A percentile compares a stretch with the other conserved stretches of the same genome.
phyloP scores from a whole-genome alignment of 2,888 invertebrate genomes.

The Chorisops tibialis region DNA sequence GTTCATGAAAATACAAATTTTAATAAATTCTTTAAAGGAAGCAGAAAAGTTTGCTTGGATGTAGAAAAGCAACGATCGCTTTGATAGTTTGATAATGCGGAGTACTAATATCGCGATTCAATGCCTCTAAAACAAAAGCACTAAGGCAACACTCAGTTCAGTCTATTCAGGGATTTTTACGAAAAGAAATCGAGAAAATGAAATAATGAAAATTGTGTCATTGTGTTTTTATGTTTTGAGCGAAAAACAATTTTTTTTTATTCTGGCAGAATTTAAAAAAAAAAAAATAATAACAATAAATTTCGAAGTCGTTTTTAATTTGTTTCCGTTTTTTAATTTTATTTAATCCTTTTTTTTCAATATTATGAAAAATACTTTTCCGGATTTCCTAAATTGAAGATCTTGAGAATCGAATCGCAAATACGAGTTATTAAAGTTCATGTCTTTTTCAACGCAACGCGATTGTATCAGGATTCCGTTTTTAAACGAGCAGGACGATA shows the following conservation, averaged over 20 bases:
- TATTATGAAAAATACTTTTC: too few species aligned
- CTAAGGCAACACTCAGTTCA: too few species aligned
- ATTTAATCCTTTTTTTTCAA: too few species aligned
- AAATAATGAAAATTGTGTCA: neutral
- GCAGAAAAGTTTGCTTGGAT: too few species aligned
- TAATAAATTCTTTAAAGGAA: too few species aligned
- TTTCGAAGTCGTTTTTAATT: slow-evolving; percentile 13
- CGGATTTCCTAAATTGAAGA: neutral
- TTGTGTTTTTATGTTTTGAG: slow-evolving; percentile 18
- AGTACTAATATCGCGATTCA: too few species aligned
- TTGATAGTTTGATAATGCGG: too few species aligned
- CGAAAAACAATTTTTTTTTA: slow-evolving; percentile 2
- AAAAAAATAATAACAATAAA: slow-evolving; percentile 6
- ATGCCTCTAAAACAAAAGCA: too few species aligned
- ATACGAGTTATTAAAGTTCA: neutral
- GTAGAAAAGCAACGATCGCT: too few species aligned
- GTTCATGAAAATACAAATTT: too few species aligned
- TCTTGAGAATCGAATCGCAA: neutral
- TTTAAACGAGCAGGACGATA: neutral
- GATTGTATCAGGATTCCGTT: slow-evolving; percentile 1
- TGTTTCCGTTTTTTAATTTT: neutral
- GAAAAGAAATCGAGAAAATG: too few species aligned
- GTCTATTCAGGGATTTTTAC: too few species aligned
- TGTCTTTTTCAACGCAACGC: slow-evolving; percentile 16
- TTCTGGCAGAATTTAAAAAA: neutral